phyloP scores from a whole-genome alignment of 2,113 vertebrate species.

The Aldabrachelys gigantea region DNA sequence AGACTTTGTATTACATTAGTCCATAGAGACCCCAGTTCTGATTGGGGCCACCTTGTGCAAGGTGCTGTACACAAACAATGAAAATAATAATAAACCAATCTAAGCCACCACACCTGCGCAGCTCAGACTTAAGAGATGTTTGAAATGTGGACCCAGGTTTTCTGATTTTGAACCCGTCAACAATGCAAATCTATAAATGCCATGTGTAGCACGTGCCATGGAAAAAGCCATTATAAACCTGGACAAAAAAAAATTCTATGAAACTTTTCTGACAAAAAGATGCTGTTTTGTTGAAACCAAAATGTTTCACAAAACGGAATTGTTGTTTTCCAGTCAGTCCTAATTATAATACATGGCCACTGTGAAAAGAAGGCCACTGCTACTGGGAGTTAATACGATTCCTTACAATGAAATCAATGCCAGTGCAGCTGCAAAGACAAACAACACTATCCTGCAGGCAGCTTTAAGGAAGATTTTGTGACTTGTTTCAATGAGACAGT shows the following conservation, averaged over 20 bases:
- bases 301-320: neutral
- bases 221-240: neutral
- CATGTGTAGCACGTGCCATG: neutral
- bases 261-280: neutral
- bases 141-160: neutral
- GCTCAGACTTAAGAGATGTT: neutral
- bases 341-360: neutral
- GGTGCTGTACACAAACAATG: neutral
- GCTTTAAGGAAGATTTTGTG: constrained; percentile 63
- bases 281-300: neutral
- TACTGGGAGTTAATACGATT: constrained; percentile 31
- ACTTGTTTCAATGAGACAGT: constrained; percentile 59
- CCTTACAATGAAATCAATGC: constrained; percentile 19
- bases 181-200: neutral
- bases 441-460: constrained; percentile 56
- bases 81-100: neutral
- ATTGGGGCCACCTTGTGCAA: too few relatives aligned
- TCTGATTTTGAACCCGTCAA: accelerated
- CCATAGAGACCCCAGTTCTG: too few relatives aligned
- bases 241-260: neutral
- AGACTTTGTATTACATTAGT: too few relatives aligned
- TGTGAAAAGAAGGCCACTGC: neutral
- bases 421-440: constrained; percentile 4
- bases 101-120: neutral
- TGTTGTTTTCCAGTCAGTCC: neutral